Evolutionary conservation across 2,113 vertebrate species (phyloP).

Genomic region (Oxygymnocypris stewartii): DNA sequence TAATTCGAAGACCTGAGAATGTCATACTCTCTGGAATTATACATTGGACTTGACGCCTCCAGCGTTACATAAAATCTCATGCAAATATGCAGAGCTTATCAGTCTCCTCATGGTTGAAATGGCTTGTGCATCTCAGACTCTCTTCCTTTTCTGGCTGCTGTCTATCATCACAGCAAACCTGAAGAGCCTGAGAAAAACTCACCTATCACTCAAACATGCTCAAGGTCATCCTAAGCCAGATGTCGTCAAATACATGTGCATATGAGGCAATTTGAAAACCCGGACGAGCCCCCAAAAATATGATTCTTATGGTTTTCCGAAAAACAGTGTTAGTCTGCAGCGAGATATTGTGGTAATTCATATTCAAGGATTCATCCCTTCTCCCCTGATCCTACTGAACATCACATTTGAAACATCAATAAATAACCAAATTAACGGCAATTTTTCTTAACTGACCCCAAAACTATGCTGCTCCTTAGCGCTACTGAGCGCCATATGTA

Average conservation of each 20-base stretch:
- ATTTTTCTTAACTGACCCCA: neutral
- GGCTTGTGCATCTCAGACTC: neutral
- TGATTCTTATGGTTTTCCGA: neutral
- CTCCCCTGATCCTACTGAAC: neutral
- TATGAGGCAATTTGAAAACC: neutral
- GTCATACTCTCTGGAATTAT: neutral
- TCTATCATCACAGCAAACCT: conserved; percentile 30
- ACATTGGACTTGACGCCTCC: conserved; percentile 3
- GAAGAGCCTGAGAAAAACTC: conserved; percentile 45
- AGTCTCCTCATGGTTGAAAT: conserved; percentile 3
- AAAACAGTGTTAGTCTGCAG: neutral
- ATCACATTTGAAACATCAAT: neutral
- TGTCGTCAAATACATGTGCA: neutral
- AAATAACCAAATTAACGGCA: neutral
- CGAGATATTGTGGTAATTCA: neutral
- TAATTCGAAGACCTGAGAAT: neutral
- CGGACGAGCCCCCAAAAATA: conserved; percentile 3
- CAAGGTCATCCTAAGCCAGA: conserved; percentile 68
- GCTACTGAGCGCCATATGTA: neutral
- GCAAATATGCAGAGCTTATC: conserved; percentile 31
- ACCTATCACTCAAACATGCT: conserved; percentile 19
- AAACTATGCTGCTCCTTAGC: neutral
- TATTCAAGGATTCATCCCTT: neutral
- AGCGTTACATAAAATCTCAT: conserved; percentile 15
- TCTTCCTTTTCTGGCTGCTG: conserved; percentile 7